These are phyloP conservation scores for Corapipo altera DNA, from an alignment of 2,113 vertebrate species.

Conservation along the genomic window DNA sequence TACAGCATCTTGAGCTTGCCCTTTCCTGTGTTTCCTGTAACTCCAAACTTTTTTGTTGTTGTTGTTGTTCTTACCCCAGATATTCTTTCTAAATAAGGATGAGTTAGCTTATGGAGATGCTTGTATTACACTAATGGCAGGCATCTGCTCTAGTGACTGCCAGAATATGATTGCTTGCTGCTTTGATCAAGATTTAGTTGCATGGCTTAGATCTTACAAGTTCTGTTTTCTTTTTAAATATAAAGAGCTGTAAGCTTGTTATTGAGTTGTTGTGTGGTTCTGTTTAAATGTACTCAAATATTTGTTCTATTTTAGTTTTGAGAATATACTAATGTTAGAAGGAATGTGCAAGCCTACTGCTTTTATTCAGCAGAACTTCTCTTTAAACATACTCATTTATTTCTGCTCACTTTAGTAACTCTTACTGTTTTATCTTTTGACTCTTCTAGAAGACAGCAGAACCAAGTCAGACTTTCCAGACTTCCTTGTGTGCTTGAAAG, in stretches of 20 bases:
- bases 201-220: slow-evolving; percentile 20
- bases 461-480: background rate
- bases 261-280: background rate
- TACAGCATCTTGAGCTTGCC: background rate
- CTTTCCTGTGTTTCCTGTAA: background rate
- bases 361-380: background rate
- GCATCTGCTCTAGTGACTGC: background rate
- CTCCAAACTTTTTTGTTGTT: background rate
- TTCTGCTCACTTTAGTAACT: slow-evolving; percentile 11
- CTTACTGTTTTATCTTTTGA: background rate
- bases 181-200: slow-evolving; percentile 33
- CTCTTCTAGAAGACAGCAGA: background rate
- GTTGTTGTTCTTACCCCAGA: background rate
- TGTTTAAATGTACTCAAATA: slow-evolving; percentile 42
- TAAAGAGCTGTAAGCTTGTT: slow-evolving; percentile 8
- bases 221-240: slow-evolving; percentile 1
- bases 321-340: background rate
- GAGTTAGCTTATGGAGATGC: background rate
- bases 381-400: background rate
- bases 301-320: slow-evolving; percentile 20
- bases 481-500: background rate
- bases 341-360: background rate
- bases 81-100: background rate
- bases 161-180: background rate
- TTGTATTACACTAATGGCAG: slow-evolving; percentile 13